Percentiles rank a stretch among this genome's conserved stretches.
Evolutionary conservation across 2,797 vertebrate species (phyloP).

Genomic region (Selene dorsalis): DNA sequence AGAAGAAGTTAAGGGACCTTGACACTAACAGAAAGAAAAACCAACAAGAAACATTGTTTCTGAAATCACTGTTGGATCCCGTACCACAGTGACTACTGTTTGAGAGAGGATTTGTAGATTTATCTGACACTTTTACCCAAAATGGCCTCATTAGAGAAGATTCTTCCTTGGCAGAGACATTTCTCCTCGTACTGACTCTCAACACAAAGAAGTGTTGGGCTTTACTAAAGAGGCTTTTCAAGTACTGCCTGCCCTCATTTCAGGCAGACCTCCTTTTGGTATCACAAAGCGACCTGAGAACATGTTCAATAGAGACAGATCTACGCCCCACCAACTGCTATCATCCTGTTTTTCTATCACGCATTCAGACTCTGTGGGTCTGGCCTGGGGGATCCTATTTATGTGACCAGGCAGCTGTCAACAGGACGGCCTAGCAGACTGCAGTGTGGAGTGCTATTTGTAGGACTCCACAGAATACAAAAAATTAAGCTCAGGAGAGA

Average conservation of each 20-base stretch:
- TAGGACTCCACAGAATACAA: constrained; percentile 60
- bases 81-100: background rate
- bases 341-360: constrained; percentile 37
- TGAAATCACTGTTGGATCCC: constrained; percentile 9
- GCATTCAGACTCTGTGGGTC: constrained; percentile 33
- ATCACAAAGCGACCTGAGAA: constrained; percentile 36
- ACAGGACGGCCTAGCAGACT: constrained; percentile 57
- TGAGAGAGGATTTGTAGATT: constrained; percentile 42
- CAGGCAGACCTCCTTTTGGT: constrained; percentile 41
- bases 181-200: constrained; percentile 23
- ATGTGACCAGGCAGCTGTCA: constrained; percentile 68
- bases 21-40: background rate
- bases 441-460: constrained; percentile 70
- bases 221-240: constrained; percentile 39
- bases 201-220: constrained; percentile 48
- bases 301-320: constrained; percentile 52
- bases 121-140: constrained; percentile 37
- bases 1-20: background rate
- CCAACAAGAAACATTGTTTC: constrained; percentile 10
- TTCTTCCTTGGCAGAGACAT: constrained; percentile 44
- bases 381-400: constrained; percentile 55
- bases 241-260: constrained; percentile 55
- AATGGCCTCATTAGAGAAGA: constrained; percentile 59
- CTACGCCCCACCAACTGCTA: constrained; percentile 54
- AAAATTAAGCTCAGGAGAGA: constrained; percentile 53